Percentiles rank a stretch among this genome's conserved stretches.
phyloP scores from a whole-genome alignment of 2,113 vertebrate species.

The Blennius ocellaris region DNA sequence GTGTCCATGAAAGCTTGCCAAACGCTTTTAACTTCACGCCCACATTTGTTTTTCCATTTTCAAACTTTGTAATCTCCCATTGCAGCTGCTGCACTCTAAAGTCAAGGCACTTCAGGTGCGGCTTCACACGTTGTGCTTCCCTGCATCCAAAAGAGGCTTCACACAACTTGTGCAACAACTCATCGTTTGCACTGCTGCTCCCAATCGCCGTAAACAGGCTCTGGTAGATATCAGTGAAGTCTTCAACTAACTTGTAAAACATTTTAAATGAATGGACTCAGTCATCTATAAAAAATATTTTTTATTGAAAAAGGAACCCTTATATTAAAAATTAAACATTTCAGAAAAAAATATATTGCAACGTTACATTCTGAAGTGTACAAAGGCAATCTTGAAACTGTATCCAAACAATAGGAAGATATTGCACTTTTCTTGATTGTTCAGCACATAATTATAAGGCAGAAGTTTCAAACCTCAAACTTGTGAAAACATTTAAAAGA shows the following conservation, averaged over 20 bases:
- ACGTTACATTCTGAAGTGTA: conserved; percentile 66
- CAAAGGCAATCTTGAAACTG: conserved; percentile 72
- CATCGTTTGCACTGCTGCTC: not conserved
- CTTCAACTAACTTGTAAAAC: not conserved
- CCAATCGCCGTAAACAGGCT: not conserved
- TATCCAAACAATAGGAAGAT: conserved; percentile 53
- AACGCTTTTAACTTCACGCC: too few species aligned
- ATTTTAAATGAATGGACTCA: not conserved
- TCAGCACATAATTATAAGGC: conserved; percentile 69
- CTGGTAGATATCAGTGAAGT: not conserved
- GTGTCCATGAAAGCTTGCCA: too few species aligned
- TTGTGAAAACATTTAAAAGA: conserved; percentile 45
- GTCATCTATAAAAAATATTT: conserved; percentile 70
- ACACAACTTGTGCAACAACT: not conserved
- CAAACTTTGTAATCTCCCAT: not conserved
- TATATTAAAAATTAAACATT: conserved; percentile 56
- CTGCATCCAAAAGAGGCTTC: not conserved
- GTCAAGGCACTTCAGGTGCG: not conserved
- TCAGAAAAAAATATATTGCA: conserved; percentile 60
- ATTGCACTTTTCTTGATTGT: conserved; percentile 72
- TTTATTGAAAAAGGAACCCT: conserved; percentile 73
- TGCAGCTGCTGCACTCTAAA: not conserved
- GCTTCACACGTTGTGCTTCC: not conserved
- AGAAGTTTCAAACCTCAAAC: conserved; percentile 46
- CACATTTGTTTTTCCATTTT: not conserved